These are phyloP conservation scores for Plectrocnemia conspersa DNA, from an alignment of 1,140 invertebrate species.

Conservation along the genomic window DNA sequence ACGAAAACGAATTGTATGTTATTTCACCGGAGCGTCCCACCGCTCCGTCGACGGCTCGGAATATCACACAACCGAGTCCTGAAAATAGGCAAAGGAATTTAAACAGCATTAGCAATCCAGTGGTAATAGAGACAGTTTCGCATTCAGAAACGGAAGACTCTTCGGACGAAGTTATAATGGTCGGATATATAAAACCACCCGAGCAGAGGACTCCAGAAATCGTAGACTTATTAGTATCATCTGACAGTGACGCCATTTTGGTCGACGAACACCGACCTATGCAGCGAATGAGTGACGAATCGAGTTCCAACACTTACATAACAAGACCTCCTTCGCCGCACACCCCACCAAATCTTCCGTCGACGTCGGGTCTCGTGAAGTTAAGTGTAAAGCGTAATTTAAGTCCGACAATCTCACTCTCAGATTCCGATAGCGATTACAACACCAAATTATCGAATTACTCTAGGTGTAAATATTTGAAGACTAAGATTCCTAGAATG, in stretches of 20 bases:
- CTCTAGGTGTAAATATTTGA: too few relatives aligned
- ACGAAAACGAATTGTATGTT: slow-evolving; percentile 46
- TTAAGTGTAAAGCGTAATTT: slow-evolving; percentile 22
- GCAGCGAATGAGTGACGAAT: too few relatives aligned
- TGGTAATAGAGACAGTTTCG: slow-evolving; percentile 48
- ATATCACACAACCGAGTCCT: slow-evolving; percentile 35
- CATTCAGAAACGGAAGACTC: slow-evolving; percentile 49
- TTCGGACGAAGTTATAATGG: slow-evolving; percentile 47
- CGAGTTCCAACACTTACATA: too few relatives aligned
- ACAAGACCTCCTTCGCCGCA: background rate
- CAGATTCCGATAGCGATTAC: slow-evolving; percentile 22
- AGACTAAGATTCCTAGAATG: too few relatives aligned
- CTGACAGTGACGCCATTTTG: slow-evolving; percentile 56
- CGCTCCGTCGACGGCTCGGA: background rate
- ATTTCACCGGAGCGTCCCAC: slow-evolving; percentile 39
- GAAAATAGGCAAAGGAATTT: slow-evolving; percentile 27
- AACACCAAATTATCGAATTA: too few relatives aligned
- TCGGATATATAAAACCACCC: slow-evolving; percentile 53
- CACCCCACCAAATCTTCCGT: slow-evolving; percentile 18
- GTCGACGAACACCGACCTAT: slow-evolving; percentile 41
- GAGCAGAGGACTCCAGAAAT: slow-evolving; percentile 55
- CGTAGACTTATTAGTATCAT: slow-evolving; percentile 51
- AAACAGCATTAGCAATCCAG: slow-evolving; percentile 30
- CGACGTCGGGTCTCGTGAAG: slow-evolving; percentile 25
- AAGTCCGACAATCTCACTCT: background rate